These are phyloP conservation scores for Eospalax fontanierii DNA, from an alignment of 2,797 vertebrate genomes.

Conservation along the genomic window DNA sequence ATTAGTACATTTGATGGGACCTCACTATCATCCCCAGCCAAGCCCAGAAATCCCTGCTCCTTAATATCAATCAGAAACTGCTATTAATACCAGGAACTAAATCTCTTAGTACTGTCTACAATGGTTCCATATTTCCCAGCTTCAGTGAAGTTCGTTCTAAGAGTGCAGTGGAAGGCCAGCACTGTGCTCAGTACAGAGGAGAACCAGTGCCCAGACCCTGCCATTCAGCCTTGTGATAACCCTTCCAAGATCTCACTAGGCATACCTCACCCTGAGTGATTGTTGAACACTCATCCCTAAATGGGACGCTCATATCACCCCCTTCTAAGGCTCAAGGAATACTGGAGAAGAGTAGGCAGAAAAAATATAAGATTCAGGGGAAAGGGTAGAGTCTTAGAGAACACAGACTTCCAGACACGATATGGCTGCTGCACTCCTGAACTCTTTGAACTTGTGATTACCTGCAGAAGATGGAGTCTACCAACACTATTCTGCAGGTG, in stretches of 20 bases:
- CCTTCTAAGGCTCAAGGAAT: neutral
- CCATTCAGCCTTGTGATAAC: neutral
- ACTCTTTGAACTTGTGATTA: neutral
- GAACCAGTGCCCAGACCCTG: neutral
- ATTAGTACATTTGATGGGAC: neutral
- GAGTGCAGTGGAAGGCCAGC: neutral
- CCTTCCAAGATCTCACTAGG: neutral
- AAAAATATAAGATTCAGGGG: neutral
- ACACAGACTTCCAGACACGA: neutral
- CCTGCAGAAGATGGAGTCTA: neutral
- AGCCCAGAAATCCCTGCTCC: neutral
- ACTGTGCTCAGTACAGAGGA: neutral
- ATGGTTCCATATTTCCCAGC: neutral
- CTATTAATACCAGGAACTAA: too few relatives aligned
- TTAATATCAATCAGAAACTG: neutral
- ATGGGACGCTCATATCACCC: neutral
- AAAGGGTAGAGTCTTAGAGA: neutral
- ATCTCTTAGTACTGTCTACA: neutral
- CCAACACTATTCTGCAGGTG: neutral
- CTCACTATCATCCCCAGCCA: neutral
- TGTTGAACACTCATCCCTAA: neutral
- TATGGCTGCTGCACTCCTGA: neutral
- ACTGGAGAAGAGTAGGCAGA: neutral
- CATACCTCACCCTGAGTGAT: neutral
- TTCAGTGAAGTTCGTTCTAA: neutral